Percentiles rank a stretch among this genome's conserved stretches.
Evolutionary conservation across 2,888 invertebrate genomes (phyloP).

Genomic region (Eumacrocentrus americanus): DNA sequence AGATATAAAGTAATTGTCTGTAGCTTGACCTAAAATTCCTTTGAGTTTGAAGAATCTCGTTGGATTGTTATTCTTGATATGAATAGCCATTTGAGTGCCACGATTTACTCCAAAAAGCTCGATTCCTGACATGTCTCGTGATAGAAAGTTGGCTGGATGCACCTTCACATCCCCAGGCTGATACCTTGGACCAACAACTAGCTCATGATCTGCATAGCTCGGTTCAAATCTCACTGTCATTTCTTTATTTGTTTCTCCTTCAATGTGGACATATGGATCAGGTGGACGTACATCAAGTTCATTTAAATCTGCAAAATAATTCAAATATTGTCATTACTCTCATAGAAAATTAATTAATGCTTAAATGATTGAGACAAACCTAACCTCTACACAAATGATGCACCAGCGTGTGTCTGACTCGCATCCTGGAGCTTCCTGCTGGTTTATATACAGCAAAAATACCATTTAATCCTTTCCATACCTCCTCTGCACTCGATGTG

Average conservation of each 20-base stretch:
- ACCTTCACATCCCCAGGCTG: conserved; percentile 71
- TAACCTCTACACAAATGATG: conserved; percentile 74
- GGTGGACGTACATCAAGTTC: conserved; percentile 69
- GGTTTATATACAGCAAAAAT: conserved; percentile 83
- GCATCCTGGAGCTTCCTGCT: conserved; percentile 64
- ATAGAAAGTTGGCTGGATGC: conserved; percentile 68
- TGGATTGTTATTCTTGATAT: conserved; percentile 68
- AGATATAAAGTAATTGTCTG: conserved; percentile 74
- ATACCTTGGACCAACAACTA: conserved; percentile 80
- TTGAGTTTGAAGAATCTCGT: conserved; percentile 76
- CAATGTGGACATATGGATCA: conserved; percentile 67
- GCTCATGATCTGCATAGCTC: conserved; percentile 76
- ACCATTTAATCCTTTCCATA: conserved; percentile 75
- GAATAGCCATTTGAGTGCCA: conserved; percentile 67
- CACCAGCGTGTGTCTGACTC: conserved; percentile 67
- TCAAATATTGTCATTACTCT: background rate
- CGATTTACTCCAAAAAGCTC: conserved; percentile 77
- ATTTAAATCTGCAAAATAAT: conserved; percentile 71
- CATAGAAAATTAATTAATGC: no score
- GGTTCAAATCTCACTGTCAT: conserved; percentile 67
- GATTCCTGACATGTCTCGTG: conserved; percentile 75
- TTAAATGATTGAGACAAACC: no score
- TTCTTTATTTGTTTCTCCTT: conserved; percentile 69
- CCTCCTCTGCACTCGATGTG: conserved; percentile 64
- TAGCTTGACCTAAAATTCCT: conserved; percentile 78